Evolutionary conservation across 2,797 vertebrate species (phyloP), one percentile per base, ranked within the genome.

Genomic region (Sebastes diploproa): DNA sequence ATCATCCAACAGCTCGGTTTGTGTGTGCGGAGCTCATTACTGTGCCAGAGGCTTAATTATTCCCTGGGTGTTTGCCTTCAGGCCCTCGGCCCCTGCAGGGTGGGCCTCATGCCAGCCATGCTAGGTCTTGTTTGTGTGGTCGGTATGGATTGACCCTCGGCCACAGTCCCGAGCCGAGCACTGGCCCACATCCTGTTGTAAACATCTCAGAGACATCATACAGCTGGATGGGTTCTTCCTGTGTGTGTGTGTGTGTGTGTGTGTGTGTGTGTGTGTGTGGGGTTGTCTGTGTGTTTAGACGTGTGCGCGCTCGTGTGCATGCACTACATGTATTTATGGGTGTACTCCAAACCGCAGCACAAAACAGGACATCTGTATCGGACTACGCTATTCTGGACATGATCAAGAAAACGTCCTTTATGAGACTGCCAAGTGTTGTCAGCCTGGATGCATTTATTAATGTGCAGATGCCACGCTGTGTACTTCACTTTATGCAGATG

Each of bases 171-270:
- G 77, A 82, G 80, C 72, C 52, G 82, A 64, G 74, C 69, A 11
- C 85, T 82, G 88, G 81, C 75, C 79, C 86, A 90, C 89, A 91
- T 92, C 91, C 89, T 90, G 89, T 79, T 91, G 80, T 92, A 93
- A 93, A 94, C 91, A 92, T 89, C 76, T 77, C 55, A 72, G 84
- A 72, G 84, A 92, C 90, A 89, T 89, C 83, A 78, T 85, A 77
- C 91, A 93, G 92, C 91, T 93, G 88, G 75, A 67, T 62, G 83
- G 74, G 56, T 80, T 87, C 78, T 80, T 87, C 78, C 78, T 85
- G 80, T 88, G 80, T 87, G 84, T 84, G 18, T 85, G 80, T 88
- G 80, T 86, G 84, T 84, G 16, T 61, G n/a, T 22, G 18, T 54
- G 10, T n/a, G 32, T 85, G 80, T 88, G 80, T 87, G 84, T 84